A percentile compares a stretch with the other conserved stretches of the same genome.
These are phyloP conservation scores for Cinclus mexicanus DNA, from an alignment of 2,113 vertebrate species.

Conservation along the genomic window DNA sequence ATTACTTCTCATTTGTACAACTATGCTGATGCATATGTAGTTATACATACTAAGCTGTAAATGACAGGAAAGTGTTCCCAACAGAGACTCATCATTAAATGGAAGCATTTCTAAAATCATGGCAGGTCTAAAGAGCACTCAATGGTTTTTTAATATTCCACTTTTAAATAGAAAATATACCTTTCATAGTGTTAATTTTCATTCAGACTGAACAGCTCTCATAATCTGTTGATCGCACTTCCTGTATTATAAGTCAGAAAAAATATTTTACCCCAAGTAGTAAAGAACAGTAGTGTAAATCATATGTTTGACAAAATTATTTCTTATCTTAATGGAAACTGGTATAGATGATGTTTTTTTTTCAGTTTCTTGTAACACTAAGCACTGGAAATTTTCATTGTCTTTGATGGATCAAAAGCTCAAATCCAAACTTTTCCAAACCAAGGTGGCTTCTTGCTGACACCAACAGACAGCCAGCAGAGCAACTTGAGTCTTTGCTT, in stretches of 20 bases:
- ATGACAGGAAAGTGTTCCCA: background rate
- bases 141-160: background rate
- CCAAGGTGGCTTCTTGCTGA: background rate
- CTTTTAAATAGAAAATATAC: background rate
- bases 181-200: background rate
- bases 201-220: background rate
- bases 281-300: background rate
- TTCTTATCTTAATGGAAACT: background rate
- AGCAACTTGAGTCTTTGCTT: background rate
- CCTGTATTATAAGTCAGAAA: background rate
- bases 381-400: background rate
- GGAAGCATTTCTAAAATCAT: background rate
- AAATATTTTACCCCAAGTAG: background rate
- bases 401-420: background rate
- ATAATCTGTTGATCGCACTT: background rate
- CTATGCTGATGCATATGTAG: background rate
- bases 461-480: background rate
- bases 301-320: background rate
- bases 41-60: background rate
- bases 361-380: background rate
- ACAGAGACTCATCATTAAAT: background rate
- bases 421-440: background rate
- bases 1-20: background rate
- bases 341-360: background rate
- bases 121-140: background rate